Evolutionary conservation across 1,140 invertebrate species (phyloP), one percentile per base, ranked within the genome.

Genomic region (Mactra quadrangularis): DNA sequence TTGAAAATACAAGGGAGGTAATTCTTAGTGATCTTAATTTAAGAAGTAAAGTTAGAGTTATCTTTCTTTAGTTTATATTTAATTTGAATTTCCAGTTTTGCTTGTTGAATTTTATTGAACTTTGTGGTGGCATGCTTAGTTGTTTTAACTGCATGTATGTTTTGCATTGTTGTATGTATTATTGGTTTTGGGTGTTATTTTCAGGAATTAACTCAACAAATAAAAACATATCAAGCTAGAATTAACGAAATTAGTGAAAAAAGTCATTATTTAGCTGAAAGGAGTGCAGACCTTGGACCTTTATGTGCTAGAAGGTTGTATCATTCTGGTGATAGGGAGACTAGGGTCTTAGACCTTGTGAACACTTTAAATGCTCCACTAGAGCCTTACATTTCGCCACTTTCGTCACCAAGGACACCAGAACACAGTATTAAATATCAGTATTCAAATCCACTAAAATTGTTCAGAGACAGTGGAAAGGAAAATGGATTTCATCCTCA

Each of bases 121-220:
- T 41, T 41, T 41, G 38, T 15, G 6, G 38, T 41, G 15, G 53
- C 19, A 7, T 22, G 53, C 27, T 55, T 27, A 55, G 4, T 55
- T 55, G 53, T 27, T 22, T 55, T 55, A n/a, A 55, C 53, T 55
- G 19, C 27, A 27, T 55, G 27, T 55, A 7, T 55, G 53, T 27
- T n/a, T 72, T 72, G 70, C 59, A 29, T 62, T 9, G 4, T 17
- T 62, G n/a, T 47, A 50, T 78, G 74, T 68, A 31, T 79, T 22
- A 27, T 68, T 68, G 64, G 64, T 50, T 62, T 78, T 70, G 52
- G 76, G 76, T 45, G 50, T 33, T 84, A 60, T 59, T 90, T 89
- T 87, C 88, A 93, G 92, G 91, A 83, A 57, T 86, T 93, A 84
- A 88, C 89, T 57, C 88, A 86, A 52, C 89, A 93, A 81, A 93